These are phyloP conservation scores for Amphiura filiformis DNA, from an alignment of 35 echinoderm and acorn worm species.

Conservation along the genomic window DNA sequence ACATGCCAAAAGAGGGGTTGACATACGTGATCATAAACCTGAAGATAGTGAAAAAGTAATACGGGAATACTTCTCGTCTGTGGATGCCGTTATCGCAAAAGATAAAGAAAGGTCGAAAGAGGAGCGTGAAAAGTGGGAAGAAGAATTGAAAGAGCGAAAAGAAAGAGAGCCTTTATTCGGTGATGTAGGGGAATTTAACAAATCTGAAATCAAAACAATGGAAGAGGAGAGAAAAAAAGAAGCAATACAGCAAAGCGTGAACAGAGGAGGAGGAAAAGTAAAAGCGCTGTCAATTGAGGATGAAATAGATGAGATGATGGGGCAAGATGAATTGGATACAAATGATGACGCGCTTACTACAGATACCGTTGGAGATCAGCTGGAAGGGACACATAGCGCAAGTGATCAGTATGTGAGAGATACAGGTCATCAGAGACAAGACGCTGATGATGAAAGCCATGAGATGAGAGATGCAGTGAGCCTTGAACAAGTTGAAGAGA, in stretches of 20 bases:
- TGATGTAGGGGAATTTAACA: background rate
- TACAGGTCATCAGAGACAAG: no score
- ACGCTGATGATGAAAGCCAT: no score
- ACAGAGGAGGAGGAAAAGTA: background rate
- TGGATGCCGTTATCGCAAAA: background rate
- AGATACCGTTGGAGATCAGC: no score
- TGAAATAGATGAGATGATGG: no score
- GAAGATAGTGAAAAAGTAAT: background rate
- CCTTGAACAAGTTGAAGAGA: no score
- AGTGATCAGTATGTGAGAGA: no score
- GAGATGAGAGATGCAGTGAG: no score
- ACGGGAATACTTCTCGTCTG: background rate
- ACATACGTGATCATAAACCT: background rate
- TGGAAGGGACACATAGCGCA: no score
- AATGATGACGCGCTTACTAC: no score
- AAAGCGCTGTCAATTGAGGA: no score
- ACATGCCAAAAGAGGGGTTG: background rate
- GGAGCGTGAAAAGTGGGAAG: background rate
- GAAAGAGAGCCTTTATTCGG: background rate
- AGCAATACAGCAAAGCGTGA: background rate
- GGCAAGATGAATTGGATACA: no score
- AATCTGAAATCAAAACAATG: background rate
- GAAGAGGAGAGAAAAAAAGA: background rate
- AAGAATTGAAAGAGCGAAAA: background rate
- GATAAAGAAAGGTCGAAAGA: background rate